Base-by-base conservation (phyloP, 2,113 vertebrate species). In the Galemys pyrenaicus region DNA sequence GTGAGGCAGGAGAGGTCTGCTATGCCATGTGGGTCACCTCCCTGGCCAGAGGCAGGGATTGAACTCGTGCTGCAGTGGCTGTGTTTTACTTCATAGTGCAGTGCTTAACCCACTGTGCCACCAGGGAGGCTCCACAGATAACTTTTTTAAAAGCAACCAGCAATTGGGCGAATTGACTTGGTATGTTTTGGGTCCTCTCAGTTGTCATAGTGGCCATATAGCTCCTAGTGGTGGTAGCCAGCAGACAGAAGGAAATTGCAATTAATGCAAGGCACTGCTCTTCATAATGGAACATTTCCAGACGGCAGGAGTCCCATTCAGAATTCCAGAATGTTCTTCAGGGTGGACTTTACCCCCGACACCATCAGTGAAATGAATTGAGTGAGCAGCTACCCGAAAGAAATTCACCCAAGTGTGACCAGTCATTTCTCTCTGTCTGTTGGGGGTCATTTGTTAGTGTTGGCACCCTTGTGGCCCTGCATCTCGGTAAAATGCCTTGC, bases 371-470 rank as follows among this genome's bases (percentile, higher is more conserved):
- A 92, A 74, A 56, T 7, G 16, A 95, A 54, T n/a, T 60, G 30
- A 89, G 49, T 77, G 68, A 96, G 71, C 35, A 81, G 22, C 75
- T 92, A 74, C 49, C 44, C 0, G 37, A 37, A 39, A 89, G 87
- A 94, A 86, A 95, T 80, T 89, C 54, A 91, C 83, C 17, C 3
- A 62, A 78, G 44, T 26, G 49, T 92, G 87, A 65, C 35, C 37
- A 67, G 54, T 92, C 39, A 71, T 92, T 67, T 77, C 62, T 95
- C 39, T 77, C 3, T 71, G 39, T 89, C n/a, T 64, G 39, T 88
- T 4, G n/a, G 19, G 74, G 75, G 70, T 86, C 91, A 49, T 92
- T 89, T 94, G 44, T 93, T 80, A 71, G 58, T 81, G 67, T 73
- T 85, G 81, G 37, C 44, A 71, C 11, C 46, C 60, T 82, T 79